Percentiles rank a stretch among this genome's conserved stretches.
Evolutionary conservation across 2,888 invertebrate species (phyloP).

Genomic region (Oxycera nigricornis): DNA sequence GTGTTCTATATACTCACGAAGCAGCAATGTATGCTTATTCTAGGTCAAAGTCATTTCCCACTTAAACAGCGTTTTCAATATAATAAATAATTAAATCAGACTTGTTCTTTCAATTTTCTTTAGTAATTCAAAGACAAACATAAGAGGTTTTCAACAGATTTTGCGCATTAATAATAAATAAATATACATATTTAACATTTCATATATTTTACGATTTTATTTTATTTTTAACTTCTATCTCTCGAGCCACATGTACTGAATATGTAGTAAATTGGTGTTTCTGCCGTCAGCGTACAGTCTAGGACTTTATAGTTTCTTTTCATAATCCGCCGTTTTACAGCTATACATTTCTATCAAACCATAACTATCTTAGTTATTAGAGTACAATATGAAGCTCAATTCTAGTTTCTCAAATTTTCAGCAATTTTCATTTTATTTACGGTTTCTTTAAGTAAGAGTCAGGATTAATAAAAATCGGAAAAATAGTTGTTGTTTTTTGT

Average conservation of each 20-base stretch:
- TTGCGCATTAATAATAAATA: slow-evolving; percentile 37
- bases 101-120: slow-evolving; percentile 14
- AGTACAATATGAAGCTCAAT: slow-evolving; percentile 14
- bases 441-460: too few relatives aligned
- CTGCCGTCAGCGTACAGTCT: not conserved
- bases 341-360: too few relatives aligned
- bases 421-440: slow-evolving; percentile 11
- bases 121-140: slow-evolving; percentile 31
- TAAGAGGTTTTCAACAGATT: slow-evolving; percentile 6
- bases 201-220: not conserved
- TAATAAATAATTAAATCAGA: slow-evolving; percentile 33
- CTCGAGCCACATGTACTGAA: slow-evolving; percentile 9
- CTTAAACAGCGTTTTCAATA: not conserved
- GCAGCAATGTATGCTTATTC: not conserved
- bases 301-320: too few relatives aligned
- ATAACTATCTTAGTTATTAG: not conserved
- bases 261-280: slow-evolving; percentile 24
- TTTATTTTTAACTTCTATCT: not conserved
- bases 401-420: slow-evolving; percentile 15
- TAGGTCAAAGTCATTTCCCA: not conserved
- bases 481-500: slow-evolving; percentile 6
- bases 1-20: not conserved
- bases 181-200: slow-evolving; percentile 24
- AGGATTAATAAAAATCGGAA: slow-evolving; percentile 26
- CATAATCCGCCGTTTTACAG: too few relatives aligned